phyloP scores from a whole-genome alignment of 1,140 invertebrate species.

The Aphelenchoides besseyi region DNA sequence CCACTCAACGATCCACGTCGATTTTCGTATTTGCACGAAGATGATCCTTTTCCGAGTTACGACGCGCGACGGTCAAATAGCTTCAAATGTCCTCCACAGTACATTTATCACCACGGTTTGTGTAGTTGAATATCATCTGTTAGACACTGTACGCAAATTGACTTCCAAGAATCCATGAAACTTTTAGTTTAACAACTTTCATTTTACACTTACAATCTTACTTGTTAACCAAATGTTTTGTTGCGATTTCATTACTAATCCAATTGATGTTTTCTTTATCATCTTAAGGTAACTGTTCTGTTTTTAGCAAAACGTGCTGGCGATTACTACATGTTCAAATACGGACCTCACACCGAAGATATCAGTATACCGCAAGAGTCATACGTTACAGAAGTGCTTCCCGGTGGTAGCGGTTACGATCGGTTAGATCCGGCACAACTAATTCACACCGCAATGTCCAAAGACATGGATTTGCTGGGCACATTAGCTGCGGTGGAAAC shows the following conservation, averaged over 20 bases:
- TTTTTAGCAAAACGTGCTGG: constrained; percentile 61
- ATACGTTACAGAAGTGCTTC: constrained; percentile 57
- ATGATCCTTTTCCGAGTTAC: constrained; percentile 55
- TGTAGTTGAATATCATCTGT: no score
- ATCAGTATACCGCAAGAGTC: constrained; percentile 49
- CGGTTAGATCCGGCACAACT: constrained; percentile 59
- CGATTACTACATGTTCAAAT: constrained; percentile 63
- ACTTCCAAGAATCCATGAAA: no score
- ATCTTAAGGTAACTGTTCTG: neutral
- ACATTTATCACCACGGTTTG: constrained; percentile 30
- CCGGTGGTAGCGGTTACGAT: constrained; percentile 54
- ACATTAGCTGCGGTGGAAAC: constrained; percentile 53
- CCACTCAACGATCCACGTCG: constrained; percentile 4
- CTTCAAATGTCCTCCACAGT: constrained; percentile 12
- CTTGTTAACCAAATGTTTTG: constrained; percentile 11
- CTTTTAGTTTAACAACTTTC: no score
- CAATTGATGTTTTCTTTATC: constrained; percentile 6
- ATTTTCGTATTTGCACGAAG: constrained; percentile 44
- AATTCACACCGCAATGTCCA: constrained; percentile 50
- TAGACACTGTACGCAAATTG: no score
- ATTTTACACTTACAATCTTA: constrained; percentile 3
- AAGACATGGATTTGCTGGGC: constrained; percentile 50
- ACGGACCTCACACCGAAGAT: constrained; percentile 52
- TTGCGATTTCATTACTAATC: constrained; percentile 16
- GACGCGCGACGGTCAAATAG: constrained; percentile 21